phyloP scores from a whole-genome alignment of 2,797 vertebrate genomes.

The Remorina albescens region DNA sequence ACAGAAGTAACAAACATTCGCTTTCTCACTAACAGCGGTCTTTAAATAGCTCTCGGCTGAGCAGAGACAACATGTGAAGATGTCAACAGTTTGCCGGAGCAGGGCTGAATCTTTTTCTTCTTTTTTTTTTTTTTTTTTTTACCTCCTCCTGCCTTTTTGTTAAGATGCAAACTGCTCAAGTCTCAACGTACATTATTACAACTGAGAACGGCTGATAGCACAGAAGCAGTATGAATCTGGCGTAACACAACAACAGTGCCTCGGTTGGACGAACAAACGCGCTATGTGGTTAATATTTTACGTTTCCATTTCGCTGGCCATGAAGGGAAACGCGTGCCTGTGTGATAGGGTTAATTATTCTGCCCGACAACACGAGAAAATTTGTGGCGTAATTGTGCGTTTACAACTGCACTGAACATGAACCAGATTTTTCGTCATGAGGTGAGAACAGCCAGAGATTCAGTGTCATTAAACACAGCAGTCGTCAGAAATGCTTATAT shows the following conservation, averaged over 20 bases:
- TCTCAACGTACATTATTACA: not conserved
- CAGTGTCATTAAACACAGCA: no score
- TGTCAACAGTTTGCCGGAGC: conserved; percentile 62
- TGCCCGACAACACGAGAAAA: not conserved
- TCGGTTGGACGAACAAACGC: not conserved
- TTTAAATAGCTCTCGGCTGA: conserved; percentile 67
- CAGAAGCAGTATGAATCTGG: not conserved
- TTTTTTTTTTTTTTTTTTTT: no score
- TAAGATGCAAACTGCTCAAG: no score
- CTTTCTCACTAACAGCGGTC: conserved; percentile 51
- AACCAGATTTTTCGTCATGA: not conserved
- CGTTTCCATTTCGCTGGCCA: not conserved
- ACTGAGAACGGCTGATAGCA: not conserved
- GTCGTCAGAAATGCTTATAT: no score
- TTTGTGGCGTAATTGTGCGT: not conserved
- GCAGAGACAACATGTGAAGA: conserved; percentile 60
- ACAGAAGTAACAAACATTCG: conserved; percentile 58
- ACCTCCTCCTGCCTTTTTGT: no score
- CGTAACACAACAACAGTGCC: not conserved
- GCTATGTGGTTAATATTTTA: not conserved
- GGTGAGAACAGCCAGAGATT: no score
- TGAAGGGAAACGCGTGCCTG: not conserved
- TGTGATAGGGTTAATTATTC: not conserved
- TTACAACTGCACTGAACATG: not conserved
- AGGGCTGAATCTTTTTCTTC: conserved; percentile 16